A percentile compares a stretch with the other conserved stretches of the same genome.
Conservation (phyloP, 1,140 invertebrate genomes). For the Coptotermes formosanus region DNA sequence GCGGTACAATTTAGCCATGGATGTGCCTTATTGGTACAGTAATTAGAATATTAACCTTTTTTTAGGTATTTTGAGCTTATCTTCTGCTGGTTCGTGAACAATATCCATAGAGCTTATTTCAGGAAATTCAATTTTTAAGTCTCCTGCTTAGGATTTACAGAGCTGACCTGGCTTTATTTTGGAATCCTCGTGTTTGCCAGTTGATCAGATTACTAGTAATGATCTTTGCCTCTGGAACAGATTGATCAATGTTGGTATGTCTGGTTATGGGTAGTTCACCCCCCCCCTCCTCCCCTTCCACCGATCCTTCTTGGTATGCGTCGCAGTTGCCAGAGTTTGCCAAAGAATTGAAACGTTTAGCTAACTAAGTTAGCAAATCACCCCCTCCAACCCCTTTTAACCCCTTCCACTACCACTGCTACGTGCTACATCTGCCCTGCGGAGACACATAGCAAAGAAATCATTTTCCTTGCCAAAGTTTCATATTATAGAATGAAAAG, state of each 20-base stretch:
- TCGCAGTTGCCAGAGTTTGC: slow-evolving; percentile 1
- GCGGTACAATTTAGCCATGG: too few species aligned
- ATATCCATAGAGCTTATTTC: not conserved
- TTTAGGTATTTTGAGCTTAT: too few species aligned
- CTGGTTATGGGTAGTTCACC: not conserved
- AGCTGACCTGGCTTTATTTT: not conserved
- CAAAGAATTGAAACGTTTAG: slow-evolving; percentile 19
- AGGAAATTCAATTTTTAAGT: not conserved
- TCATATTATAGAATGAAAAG: slow-evolving; percentile 15
- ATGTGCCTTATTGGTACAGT: too few species aligned
- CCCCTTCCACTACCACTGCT: not conserved
- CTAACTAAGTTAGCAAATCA: slow-evolving; percentile 19
- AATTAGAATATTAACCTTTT: too few species aligned
- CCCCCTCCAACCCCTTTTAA: not conserved
- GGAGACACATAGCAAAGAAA: slow-evolving; percentile 15
- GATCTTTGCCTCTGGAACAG: slow-evolving; percentile 9
- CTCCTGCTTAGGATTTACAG: not conserved
- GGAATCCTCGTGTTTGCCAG: not conserved
- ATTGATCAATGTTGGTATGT: not conserved
- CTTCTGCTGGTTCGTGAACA: not conserved
- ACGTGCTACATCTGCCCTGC: slow-evolving; percentile 8
- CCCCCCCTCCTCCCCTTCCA: too few species aligned
- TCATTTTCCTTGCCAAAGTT: slow-evolving; percentile 5
- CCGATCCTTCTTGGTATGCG: not conserved
- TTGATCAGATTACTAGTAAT: not conserved